phyloP scores from a whole-genome alignment of 2,113 vertebrate genomes.

The Apteryx mantelli region DNA sequence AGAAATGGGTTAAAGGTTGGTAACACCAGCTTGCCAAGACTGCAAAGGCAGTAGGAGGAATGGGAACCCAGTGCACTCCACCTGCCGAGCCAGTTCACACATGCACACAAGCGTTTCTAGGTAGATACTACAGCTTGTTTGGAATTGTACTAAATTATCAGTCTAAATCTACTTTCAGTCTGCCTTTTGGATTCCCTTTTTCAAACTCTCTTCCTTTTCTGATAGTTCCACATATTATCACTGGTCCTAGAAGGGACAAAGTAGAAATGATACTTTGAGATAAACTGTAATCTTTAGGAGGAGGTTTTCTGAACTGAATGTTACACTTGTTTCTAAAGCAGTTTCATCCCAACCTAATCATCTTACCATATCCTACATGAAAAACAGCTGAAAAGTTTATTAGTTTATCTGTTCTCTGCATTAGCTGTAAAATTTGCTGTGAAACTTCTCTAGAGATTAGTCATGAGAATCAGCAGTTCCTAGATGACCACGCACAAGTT shows the following conservation, averaged over 20 bases:
- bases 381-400: background rate
- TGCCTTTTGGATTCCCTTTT: background rate
- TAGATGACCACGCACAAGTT: background rate
- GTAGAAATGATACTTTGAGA: background rate
- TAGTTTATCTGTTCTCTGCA: background rate
- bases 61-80: background rate
- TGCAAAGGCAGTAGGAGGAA: background rate
- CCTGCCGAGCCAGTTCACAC: background rate
- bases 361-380: background rate
- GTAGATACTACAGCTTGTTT: accelerated
- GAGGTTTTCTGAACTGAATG: background rate
- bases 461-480: background rate
- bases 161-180: background rate
- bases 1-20: background rate
- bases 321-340: background rate
- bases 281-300: background rate
- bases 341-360: background rate
- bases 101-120: background rate
- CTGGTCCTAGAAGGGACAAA: background rate
- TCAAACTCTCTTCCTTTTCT: background rate
- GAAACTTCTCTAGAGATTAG: background rate
- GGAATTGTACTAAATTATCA: background rate
- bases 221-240: background rate
- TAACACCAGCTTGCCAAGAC: background rate
- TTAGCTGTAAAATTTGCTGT: background rate